These are phyloP conservation scores for Pristionchus maxplancki DNA, from an alignment of 2,888 invertebrate species.

Conservation along the genomic window DNA sequence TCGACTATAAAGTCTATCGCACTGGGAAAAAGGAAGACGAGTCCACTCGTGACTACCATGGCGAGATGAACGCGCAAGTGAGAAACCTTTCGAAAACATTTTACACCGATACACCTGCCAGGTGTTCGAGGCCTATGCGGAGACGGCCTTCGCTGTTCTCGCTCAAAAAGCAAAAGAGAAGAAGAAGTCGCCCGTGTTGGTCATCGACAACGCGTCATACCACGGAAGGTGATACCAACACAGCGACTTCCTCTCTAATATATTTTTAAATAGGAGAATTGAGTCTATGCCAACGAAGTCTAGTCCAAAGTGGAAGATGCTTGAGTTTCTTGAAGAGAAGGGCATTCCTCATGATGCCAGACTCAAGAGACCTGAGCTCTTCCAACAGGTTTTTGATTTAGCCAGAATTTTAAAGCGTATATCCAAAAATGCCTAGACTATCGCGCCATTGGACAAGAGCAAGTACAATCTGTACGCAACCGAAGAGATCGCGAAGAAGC, in stretches of 20 bases:
- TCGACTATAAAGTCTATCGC: neutral
- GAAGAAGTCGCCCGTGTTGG: neutral
- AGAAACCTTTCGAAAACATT: neutral
- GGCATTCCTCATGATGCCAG: neutral
- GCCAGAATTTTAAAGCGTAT: too few relatives aligned
- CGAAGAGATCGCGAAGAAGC: neutral
- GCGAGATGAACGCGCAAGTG: neutral
- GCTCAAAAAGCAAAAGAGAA: neutral
- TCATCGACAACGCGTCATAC: neutral
- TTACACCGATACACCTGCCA: neutral
- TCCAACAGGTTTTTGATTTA: neutral
- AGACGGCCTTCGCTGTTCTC: neutral
- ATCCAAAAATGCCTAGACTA: too few relatives aligned
- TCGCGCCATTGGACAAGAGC: neutral
- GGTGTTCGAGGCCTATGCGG: constrained; percentile 3
- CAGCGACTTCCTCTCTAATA: neutral
- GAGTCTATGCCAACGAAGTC: neutral
- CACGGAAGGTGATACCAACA: neutral
- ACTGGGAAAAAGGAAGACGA: constrained; percentile 2
- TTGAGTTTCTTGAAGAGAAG: neutral
- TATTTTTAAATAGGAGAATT: neutral
- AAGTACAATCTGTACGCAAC: neutral
- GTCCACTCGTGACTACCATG: constrained; percentile 9
- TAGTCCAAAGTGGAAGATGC: neutral
- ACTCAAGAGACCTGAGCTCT: neutral